Base-by-base conservation (phyloP, 2,113 vertebrate species). In the Actenoides hombroni region DNA sequence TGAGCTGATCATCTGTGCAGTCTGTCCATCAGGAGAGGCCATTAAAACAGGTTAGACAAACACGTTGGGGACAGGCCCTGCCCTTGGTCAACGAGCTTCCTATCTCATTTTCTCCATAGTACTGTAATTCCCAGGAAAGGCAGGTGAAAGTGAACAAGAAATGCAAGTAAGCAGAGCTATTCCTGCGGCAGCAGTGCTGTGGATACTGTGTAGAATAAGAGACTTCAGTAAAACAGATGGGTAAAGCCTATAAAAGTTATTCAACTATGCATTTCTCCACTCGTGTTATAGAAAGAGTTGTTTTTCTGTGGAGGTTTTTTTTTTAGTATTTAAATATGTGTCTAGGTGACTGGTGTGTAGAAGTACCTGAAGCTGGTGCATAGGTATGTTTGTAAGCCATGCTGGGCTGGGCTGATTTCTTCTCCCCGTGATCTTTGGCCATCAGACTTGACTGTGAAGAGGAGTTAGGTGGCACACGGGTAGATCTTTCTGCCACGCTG, bases 1-100 rank as follows among this genome's bases (percentile, higher is more conserved):
- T 84, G 83, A 97, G 86, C 39, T 75, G 92, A 56, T 95, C 42
- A n/a, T 61, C 57, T 86, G 37, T 67, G 81, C 57, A 60, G 69
- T 35, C 57, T 65, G 56, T 95, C 93, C 83, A 68, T 84, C 93
- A 91, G 56, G 39, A 92, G 20, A 54, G 56, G 73, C 59, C 9
- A 5, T 74, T 78, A 11, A 42, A 67, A n/a, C 14, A 71, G 61
- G 39, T 64, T 71, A 44, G 76, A 44, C 57, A 92, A 79, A 46
- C 26, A 10, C 10, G 40, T 19, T 70, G 71, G 86, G 65, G 75
- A 28, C 80, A 75, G 63, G 33, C 17, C 53, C 65, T 95, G 83
- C 69, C 85, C 42, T 92, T 86, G 91, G 77, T 69, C 69, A 49
- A 0, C 5, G 2, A 83, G 56, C 86, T 85, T 79, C 3, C 6